phyloP scores from a whole-genome alignment of 2,888 invertebrate species.

The Baccha elongata region DNA sequence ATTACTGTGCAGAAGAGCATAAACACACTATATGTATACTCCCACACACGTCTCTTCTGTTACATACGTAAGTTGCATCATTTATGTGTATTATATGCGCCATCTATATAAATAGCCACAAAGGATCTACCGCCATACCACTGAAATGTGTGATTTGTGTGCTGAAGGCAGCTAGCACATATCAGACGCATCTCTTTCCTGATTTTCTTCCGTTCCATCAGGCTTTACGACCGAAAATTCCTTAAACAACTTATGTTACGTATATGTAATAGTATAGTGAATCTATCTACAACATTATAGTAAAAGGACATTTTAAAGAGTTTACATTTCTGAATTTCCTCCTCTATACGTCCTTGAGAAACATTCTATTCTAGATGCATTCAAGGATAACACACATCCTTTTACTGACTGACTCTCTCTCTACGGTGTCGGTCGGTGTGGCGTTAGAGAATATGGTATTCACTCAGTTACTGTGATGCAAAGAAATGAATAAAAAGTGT shows the following conservation, averaged over 20 bases:
- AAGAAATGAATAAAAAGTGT: slow-evolving; percentile 7
- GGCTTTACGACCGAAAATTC: slow-evolving; percentile 40
- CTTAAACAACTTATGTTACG: not conserved
- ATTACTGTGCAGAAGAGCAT: slow-evolving; percentile 43
- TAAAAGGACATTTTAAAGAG: slow-evolving; percentile 61
- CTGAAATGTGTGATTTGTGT: slow-evolving; percentile 69
- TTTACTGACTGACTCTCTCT: slow-evolving; percentile 43
- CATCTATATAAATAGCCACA: slow-evolving; percentile 55
- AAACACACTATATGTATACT: slow-evolving; percentile 1
- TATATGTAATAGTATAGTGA: too few species aligned
- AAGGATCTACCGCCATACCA: slow-evolving; percentile 51
- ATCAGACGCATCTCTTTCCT: slow-evolving; percentile 41
- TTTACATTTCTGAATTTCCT: slow-evolving; percentile 22
- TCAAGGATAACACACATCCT: slow-evolving; percentile 50
- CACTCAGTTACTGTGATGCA: not conserved
- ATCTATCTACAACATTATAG: not conserved
- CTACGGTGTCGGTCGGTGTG: not conserved
- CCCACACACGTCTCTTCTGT: not conserved
- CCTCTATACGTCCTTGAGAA: slow-evolving; percentile 17
- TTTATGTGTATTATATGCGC: not conserved
- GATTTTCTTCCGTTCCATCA: slow-evolving; percentile 57
- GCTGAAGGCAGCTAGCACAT: slow-evolving; percentile 60
- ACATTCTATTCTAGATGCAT: slow-evolving; percentile 49
- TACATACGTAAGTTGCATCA: not conserved
- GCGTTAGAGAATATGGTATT: not conserved